Base-by-base conservation (phyloP, 2,113 vertebrate species). In the Microtus pennsylvanicus region DNA sequence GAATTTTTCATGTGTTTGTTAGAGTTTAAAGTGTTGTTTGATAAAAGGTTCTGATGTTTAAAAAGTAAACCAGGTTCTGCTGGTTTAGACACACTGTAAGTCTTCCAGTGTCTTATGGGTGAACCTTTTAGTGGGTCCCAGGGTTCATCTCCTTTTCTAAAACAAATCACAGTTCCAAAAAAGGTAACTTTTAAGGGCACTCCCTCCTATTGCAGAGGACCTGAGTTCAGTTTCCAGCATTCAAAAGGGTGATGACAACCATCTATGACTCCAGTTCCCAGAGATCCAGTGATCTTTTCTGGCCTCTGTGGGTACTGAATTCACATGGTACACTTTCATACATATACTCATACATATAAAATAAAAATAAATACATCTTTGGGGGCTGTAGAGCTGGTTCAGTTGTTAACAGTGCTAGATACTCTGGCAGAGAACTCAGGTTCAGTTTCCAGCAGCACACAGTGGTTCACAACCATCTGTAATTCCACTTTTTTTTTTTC, bases 11-110 rank as follows among this genome's bases (percentile, higher is more conserved):
- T 80, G 47, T 80, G 30, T 74, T 74, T 38, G 19, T 74, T 22
- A 38, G 72, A 74, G 72, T 74, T 38, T 11, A 74, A 38, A 74
- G n/a, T 74, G 38, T 74, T 38, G 19, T 38, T 74, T 21, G 72
- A 11, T 38, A 74, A n/a, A 72, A 38, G 33, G 2, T 83, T 92
- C n/a, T 82, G 17, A 38, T 94, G 76, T 85, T 88, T 26, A 61
- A 77, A 80, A 83, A 42, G 13, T 65, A 17, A 35, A 55, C 52
- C 52, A 16, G 52, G 52, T 55, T 55, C 3, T 72, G 74, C 33
- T 96, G n/a, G 16, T 55, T 83, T 93, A 94, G 55, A 75, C 80
- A 95, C 90, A 69, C 58, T 92, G 21, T 58, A 26, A 22, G 19
- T 81, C 65, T 92, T 83, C 42, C 1, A 96, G 17, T 72, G 50